Evolutionary conservation across 2,888 invertebrate genomes (phyloP), one percentile per base, ranked within the genome.

Genomic region (Callimorpha dominula): DNA sequence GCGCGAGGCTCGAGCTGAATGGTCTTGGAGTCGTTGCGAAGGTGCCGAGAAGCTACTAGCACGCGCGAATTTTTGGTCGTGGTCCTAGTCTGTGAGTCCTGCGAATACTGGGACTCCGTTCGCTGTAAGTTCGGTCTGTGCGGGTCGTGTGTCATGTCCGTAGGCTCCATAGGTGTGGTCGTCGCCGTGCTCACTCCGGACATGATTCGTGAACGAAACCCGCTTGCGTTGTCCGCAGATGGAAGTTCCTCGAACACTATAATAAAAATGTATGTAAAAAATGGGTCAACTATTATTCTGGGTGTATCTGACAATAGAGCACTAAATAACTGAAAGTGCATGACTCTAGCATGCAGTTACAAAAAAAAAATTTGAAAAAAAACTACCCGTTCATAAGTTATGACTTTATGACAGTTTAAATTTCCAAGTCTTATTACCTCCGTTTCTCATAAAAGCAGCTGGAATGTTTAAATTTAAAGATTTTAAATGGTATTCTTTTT

Each of bases 241-340:
- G 97, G 96, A 75, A 97, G 96, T 87, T 98, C 98, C 87, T 98
- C 98, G 89, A 98, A 98, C 73, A 98, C 98, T 98, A 88, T 40
- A 0, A 90, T 86, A 74, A 14, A 69, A 66, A 15, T 11, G 54
- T 1, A 65, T 49, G 5, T 12, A 14, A 11, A 40, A 5, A 31
- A 62, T 31, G 9, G 31, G 31, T 31, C n/a, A n/a, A n/a, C n/a
- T n/a, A n/a, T n/a, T n/a, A n/a, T n/a, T n/a, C n/a, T n/a, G n/a
- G n/a, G n/a, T n/a, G n/a, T n/a, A n/a, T n/a, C n/a, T n/a, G n/a
- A n/a, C n/a, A n/a, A n/a, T n/a, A n/a, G n/a, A n/a, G n/a, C n/a
- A n/a, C n/a, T n/a, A n/a, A n/a, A n/a, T n/a, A n/a, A n/a, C n/a
- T n/a, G n/a, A n/a, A n/a, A n/a, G n/a, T n/a, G n/a, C n/a, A n/a